Conservation (phyloP, 2,888 invertebrate genomes). For the Mythimna ferrago region DNA sequence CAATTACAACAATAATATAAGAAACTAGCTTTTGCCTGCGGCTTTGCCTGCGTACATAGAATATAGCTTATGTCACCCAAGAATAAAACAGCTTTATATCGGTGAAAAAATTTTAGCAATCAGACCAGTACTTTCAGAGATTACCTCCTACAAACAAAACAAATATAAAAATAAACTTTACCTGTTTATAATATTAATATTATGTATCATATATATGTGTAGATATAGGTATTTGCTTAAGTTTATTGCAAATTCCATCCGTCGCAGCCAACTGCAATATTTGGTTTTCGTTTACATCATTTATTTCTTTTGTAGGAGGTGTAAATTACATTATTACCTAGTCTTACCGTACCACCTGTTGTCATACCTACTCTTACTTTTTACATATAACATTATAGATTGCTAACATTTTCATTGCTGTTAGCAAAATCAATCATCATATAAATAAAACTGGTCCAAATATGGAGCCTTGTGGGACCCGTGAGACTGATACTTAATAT, state of each 20-base stretch:
- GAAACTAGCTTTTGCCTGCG: too few species aligned
- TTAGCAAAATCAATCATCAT: background rate
- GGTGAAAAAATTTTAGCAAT: too few species aligned
- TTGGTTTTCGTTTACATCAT: background rate
- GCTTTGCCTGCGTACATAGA: too few species aligned
- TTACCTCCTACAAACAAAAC: too few species aligned
- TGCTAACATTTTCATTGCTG: background rate
- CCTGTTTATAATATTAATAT: too few species aligned
- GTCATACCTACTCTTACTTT: background rate
- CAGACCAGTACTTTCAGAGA: too few species aligned
- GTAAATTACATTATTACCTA: constrained; percentile 10
- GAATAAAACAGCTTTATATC: too few species aligned
- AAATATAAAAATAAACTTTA: too few species aligned
- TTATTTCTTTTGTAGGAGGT: constrained; percentile 6
- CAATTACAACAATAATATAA: constrained; percentile 12
- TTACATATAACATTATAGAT: background rate
- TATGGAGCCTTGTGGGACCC: background rate
- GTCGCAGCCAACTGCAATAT: background rate
- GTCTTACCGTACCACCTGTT: background rate
- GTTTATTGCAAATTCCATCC: constrained; percentile 8
- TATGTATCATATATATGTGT: too few species aligned
- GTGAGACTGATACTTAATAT: too few species aligned
- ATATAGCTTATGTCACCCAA: too few species aligned
- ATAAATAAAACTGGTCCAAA: background rate
- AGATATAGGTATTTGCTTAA: background rate